These are phyloP conservation scores for Sula dactylatra DNA, from an alignment of 2,113 vertebrate species.

Conservation along the genomic window DNA sequence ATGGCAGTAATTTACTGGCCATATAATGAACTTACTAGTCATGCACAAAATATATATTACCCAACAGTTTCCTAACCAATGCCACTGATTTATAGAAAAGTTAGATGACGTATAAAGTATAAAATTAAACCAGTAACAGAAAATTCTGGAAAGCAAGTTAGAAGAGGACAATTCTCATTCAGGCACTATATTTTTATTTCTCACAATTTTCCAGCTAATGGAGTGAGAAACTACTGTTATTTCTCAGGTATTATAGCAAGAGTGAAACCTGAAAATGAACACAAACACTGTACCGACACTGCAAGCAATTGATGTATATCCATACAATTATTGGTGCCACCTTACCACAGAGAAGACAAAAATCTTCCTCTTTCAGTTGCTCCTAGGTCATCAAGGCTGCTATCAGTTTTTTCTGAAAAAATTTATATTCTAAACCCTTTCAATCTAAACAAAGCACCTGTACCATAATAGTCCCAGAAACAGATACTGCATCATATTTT, in stretches of 20 bases:
- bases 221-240: neutral
- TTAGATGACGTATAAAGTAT: neutral
- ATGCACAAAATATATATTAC: slow-evolving; percentile 19
- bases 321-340: neutral
- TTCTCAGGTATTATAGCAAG: neutral
- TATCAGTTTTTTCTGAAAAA: neutral
- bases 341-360: neutral
- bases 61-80: slow-evolving; percentile 9
- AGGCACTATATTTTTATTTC: neutral
- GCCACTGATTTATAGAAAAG: neutral
- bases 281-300: neutral
- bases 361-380: neutral
- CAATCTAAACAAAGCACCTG: neutral
- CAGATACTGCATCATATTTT: neutral
- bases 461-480: neutral
- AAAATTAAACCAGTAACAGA: neutral
- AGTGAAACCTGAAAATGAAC: neutral
- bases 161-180: neutral
- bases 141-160: neutral
- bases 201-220: neutral
- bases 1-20: slow-evolving; percentile 22
- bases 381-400: neutral
- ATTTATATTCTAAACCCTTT: neutral
- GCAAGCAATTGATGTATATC: neutral
- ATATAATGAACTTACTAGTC: slow-evolving; percentile 30